Evolutionary conservation across 2,797 vertebrate genomes (phyloP).

Genomic region (Phoxinus dragarum): DNA sequence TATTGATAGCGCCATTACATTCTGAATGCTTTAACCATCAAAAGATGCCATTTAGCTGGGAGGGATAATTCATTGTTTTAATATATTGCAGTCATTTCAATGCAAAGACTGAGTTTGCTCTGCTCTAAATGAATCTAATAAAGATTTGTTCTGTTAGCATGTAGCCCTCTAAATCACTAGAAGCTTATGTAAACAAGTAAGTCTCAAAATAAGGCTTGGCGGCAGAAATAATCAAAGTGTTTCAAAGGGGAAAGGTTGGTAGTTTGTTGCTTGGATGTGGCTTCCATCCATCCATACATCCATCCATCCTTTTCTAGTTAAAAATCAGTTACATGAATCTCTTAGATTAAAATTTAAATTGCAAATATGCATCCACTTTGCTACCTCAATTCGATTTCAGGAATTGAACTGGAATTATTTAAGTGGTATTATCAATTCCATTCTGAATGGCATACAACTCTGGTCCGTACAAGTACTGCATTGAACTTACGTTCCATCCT

Average conservation of each 20-base stretch:
- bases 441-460: background rate
- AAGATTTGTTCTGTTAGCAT: slow-evolving; percentile 56
- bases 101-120: slow-evolving; percentile 49
- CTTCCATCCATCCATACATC: background rate
- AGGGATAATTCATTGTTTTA: slow-evolving; percentile 60
- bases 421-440: background rate
- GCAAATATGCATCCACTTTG: background rate
- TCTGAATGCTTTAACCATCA: slow-evolving; percentile 61
- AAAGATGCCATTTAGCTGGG: slow-evolving; percentile 49
- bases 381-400: background rate
- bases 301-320: background rate
- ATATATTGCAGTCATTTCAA: slow-evolving; percentile 56
- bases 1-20: slow-evolving; percentile 59
- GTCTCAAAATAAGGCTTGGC: slow-evolving; percentile 17
- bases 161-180: slow-evolving; percentile 31
- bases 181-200: slow-evolving; percentile 27
- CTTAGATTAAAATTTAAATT: background rate
- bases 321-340: too few relatives aligned
- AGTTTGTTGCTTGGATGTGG: background rate
- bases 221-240: slow-evolving; percentile 30
- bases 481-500: slow-evolving; percentile 96
- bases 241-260: background rate
- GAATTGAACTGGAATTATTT: background rate
- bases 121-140: slow-evolving; percentile 56
- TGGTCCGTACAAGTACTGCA: background rate